These are phyloP conservation scores for Luperina testacea DNA, from an alignment of 2,888 invertebrate species.

Conservation along the genomic window DNA sequence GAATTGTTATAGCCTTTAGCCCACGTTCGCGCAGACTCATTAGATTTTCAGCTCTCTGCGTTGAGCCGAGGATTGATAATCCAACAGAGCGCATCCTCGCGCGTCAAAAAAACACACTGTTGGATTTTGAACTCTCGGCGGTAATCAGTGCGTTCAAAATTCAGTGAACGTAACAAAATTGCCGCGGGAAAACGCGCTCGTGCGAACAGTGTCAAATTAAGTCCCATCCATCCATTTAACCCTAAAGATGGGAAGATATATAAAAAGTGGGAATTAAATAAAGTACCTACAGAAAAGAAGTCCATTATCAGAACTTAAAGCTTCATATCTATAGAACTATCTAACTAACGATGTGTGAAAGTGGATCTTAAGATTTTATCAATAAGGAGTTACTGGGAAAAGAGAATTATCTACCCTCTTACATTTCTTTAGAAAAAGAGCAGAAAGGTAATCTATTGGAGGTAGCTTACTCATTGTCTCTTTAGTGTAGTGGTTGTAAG, in stretches of 20 bases:
- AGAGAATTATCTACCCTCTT: background rate
- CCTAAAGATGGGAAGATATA: conserved; percentile 12
- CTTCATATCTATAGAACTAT: conserved; percentile 23
- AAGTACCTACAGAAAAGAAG: conserved; percentile 32
- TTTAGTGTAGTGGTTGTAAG: background rate
- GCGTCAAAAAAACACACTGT: background rate
- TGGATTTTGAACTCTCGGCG: background rate
- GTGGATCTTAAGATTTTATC: conserved; percentile 53
- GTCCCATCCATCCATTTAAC: background rate
- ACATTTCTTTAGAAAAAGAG: background rate
- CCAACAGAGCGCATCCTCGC: no score
- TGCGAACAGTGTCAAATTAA: conserved; percentile 4
- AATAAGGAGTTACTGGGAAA: conserved; percentile 15
- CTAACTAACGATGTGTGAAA: conserved; percentile 52
- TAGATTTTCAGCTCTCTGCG: no score
- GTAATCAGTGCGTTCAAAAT: background rate
- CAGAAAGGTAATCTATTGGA: background rate
- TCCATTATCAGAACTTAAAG: conserved; percentile 30
- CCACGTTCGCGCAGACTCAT: no score
- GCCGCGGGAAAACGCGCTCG: background rate
- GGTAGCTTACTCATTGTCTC: background rate
- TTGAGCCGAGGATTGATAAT: no score
- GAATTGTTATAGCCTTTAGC: no score
- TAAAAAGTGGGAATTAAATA: conserved; percentile 35
- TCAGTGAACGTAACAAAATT: background rate